phyloP scores from a whole-genome alignment of 1,140 invertebrate genomes.

The Drosophila baimaii region DNA sequence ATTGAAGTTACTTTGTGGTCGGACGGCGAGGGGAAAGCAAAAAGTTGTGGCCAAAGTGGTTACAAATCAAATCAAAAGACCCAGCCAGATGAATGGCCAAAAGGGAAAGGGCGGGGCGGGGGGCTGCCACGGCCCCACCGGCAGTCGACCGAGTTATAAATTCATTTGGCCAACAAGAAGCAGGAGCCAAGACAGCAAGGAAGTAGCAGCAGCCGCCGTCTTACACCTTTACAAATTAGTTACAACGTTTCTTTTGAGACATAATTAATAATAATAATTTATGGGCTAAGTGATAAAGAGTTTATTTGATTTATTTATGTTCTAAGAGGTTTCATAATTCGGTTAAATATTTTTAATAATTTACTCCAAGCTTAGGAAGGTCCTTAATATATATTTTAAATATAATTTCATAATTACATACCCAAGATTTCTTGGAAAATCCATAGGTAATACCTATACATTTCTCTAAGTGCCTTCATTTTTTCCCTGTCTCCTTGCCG shows the following conservation, averaged over 20 bases:
- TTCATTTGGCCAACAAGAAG: slow-evolving; percentile 59
- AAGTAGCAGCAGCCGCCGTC: background rate
- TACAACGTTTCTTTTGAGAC: background rate
- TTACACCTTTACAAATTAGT: slow-evolving; percentile 20
- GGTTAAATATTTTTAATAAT: background rate
- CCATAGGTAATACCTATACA: too few species aligned
- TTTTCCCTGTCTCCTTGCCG: background rate
- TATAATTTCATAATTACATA: too few species aligned
- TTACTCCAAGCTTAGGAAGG: background rate
- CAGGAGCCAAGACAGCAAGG: slow-evolving; percentile 30
- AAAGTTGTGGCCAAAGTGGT: slow-evolving; percentile 54
- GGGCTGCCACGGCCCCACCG: too few species aligned
- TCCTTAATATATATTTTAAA: background rate
- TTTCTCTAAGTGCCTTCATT: slow-evolving; percentile 8
- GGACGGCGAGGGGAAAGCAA: slow-evolving; percentile 13
- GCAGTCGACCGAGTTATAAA: slow-evolving; percentile 54
- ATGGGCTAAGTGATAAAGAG: background rate
- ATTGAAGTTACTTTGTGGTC: slow-evolving; percentile 51
- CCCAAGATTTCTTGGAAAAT: too few species aligned
- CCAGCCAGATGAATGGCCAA: slow-evolving; percentile 44
- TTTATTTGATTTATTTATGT: background rate
- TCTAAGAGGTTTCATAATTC: too few species aligned
- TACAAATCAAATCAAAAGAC: slow-evolving; percentile 63
- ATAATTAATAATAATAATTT: background rate
- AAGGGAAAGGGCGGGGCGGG: background rate